phyloP scores from a whole-genome alignment of 2,888 invertebrate genomes.

The Onthophagus sagittarius region DNA sequence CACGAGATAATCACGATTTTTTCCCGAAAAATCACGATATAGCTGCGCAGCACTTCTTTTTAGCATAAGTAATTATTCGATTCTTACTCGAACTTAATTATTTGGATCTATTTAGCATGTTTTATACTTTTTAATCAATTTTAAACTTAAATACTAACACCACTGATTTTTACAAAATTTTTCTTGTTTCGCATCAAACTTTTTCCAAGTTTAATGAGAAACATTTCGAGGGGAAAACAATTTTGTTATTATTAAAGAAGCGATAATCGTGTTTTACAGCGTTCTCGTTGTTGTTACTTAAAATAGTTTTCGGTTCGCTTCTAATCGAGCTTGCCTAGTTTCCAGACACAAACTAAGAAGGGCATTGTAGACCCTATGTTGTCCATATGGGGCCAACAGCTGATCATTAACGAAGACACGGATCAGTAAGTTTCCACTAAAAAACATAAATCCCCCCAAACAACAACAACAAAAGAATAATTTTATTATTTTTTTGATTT shows the following conservation, averaged over 20 bases:
- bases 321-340: constrained; percentile 51
- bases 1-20: constrained; percentile 10
- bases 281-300: neutral
- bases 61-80: constrained; percentile 1
- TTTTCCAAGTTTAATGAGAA: neutral
- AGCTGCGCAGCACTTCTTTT: constrained; percentile 20
- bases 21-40: constrained; percentile 2
- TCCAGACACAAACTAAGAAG: constrained; percentile 87
- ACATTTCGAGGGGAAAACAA: neutral
- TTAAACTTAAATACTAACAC: neutral
- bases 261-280: neutral
- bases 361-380: constrained; percentile 98
- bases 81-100: neutral
- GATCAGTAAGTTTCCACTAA: constrained; percentile 78
- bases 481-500: neutral
- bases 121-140: neutral
- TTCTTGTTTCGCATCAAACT: neutral
- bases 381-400: constrained; percentile 97
- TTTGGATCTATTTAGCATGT: constrained; percentile 4
- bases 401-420: constrained; percentile 96
- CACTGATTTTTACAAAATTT: neutral
- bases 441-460: neutral
- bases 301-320: constrained; percentile 37
- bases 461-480: neutral
- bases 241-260: neutral